Conservation (phyloP, 1,140 invertebrate species). For the Solenopsis invicta region DNA sequence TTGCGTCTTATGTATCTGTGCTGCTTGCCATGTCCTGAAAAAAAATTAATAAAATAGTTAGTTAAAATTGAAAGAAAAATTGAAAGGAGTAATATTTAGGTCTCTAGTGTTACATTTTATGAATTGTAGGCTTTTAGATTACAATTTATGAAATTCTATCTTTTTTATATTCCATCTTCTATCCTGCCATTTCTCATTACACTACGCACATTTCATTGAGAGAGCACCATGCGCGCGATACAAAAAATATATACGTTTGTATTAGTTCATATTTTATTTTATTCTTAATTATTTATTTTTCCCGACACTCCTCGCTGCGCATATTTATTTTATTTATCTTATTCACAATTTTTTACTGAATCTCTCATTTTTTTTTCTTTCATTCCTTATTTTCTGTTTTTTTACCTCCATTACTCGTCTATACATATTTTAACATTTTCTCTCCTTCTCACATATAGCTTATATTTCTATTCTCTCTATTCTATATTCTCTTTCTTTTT, state of each 20-base stretch:
- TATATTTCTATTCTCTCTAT: not conserved
- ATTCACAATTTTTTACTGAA: not conserved
- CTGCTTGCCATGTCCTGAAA: not conserved
- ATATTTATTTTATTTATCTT: not conserved
- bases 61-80: not conserved
- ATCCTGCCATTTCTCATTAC: not conserved
- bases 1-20: constrained; percentile 19
- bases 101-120: not conserved
- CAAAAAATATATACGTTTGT: not conserved
- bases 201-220: not conserved
- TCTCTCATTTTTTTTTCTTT: not conserved
- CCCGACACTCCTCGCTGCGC: not conserved
- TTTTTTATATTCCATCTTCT: not conserved
- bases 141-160: too few relatives aligned
- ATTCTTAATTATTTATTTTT: not conserved
- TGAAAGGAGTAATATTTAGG: not conserved
- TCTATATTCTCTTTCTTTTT: not conserved
- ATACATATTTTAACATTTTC: not conserved
- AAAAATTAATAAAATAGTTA: not conserved
- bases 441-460: not conserved
- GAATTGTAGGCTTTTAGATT: too few relatives aligned
- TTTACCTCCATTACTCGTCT: not conserved
- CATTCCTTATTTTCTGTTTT: not conserved
- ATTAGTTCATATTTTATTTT: not conserved
- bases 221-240: not conserved